Evolutionary conservation across 2,113 vertebrate genomes (phyloP).

Genomic region (Carollia perspicillata): DNA sequence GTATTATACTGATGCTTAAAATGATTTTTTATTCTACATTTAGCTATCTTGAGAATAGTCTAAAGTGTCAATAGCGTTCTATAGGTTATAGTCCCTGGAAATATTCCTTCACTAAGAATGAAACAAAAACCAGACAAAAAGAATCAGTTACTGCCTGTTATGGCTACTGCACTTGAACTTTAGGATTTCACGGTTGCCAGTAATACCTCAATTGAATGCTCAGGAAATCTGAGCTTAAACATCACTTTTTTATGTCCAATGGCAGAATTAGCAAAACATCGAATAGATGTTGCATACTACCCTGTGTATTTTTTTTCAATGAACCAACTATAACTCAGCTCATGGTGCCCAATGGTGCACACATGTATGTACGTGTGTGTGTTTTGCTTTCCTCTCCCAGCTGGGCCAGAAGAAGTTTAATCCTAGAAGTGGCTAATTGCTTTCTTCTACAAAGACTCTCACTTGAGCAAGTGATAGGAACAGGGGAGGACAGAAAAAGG

Average conservation of each 20-base stretch:
- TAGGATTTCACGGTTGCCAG: slow-evolving; percentile 56
- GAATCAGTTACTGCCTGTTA: slow-evolving; percentile 74
- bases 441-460: background rate
- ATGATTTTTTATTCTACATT: slow-evolving; percentile 73
- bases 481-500: background rate
- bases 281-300: background rate
- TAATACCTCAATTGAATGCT: slow-evolving; percentile 48
- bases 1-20: slow-evolving; percentile 36
- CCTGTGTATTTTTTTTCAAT: background rate
- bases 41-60: slow-evolving; percentile 40
- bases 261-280: slow-evolving; percentile 19
- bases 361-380: background rate
- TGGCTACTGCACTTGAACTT: slow-evolving; percentile 65
- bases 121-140: slow-evolving; percentile 64
- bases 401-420: background rate
- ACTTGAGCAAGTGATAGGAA: background rate
- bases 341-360: background rate
- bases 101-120: slow-evolving; percentile 65
- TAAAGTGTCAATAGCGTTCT: slow-evolving; percentile 57
- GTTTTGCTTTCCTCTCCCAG: background rate
- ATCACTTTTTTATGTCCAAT: slow-evolving; percentile 54
- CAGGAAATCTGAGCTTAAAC: slow-evolving; percentile 59
- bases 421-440: background rate
- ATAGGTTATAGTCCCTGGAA: slow-evolving; percentile 63
- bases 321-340: background rate